These are phyloP conservation scores for Leptopilina boulardi DNA, from an alignment of 1,140 invertebrate species.

Conservation along the genomic window DNA sequence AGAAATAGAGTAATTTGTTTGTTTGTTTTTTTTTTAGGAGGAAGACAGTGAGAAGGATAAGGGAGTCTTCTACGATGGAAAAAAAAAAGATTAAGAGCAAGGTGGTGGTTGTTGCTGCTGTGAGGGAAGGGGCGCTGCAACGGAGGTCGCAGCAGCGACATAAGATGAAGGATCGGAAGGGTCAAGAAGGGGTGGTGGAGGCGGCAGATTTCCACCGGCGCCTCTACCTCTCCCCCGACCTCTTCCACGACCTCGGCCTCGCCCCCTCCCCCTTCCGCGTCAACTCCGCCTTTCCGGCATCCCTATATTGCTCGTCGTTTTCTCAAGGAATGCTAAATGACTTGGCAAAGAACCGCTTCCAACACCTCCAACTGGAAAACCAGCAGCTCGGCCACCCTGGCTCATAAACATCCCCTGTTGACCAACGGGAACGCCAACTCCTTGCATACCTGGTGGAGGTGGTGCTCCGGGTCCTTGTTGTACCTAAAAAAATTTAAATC, in stretches of 20 bases:
- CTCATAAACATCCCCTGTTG: constrained; percentile 72
- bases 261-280: constrained; percentile 79
- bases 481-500: constrained; percentile 63
- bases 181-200: constrained; percentile 67
- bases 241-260: constrained; percentile 77
- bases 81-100: constrained; percentile 60
- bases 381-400: constrained; percentile 61
- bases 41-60: neutral
- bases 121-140: constrained; percentile 72
- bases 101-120: constrained; percentile 72
- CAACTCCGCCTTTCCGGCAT: constrained; percentile 80
- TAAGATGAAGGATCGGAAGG: constrained; percentile 72
- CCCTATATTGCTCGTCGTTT: constrained; percentile 85
- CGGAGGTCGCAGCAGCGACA: constrained; percentile 65
- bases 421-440: constrained; percentile 71
- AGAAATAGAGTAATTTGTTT: neutral
- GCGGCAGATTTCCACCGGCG: constrained; percentile 58
- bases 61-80: constrained; percentile 44
- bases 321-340: constrained; percentile 82
- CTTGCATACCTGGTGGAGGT: constrained; percentile 66
- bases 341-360: constrained; percentile 78
- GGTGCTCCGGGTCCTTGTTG: constrained; percentile 66
- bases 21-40: neutral
- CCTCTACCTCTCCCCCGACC: constrained; percentile 76
- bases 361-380: constrained; percentile 66